Conservation (phyloP, 2,113 vertebrate species). For the Rhabdornis inornatus region DNA sequence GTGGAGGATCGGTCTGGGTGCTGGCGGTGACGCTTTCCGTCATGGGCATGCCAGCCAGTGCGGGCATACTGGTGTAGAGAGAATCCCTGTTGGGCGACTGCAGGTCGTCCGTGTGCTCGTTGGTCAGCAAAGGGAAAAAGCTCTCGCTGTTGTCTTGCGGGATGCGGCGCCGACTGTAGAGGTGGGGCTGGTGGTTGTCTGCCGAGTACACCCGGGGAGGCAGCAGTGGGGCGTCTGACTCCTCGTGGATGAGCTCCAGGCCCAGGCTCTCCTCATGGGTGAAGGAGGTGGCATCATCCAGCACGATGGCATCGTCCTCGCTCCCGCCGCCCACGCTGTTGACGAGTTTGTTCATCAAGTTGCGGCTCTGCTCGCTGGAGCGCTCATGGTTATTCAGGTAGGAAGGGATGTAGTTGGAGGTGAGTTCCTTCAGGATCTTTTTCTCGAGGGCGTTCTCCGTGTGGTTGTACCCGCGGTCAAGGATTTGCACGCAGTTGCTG, state of each 20-base stretch:
- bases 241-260: conserved; percentile 92
- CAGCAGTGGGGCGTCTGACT: conserved; percentile 87
- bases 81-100: conserved; percentile 91
- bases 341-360: conserved; percentile 95
- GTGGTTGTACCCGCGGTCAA: conserved; percentile 93
- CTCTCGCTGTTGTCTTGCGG: conserved; percentile 96
- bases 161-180: conserved; percentile 83
- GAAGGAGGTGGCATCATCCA: conserved; percentile 87
- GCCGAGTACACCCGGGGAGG: conserved; percentile 83
- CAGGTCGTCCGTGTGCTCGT: conserved; percentile 89
- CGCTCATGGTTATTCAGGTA: conserved; percentile 96
- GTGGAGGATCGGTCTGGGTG: conserved; percentile 82
- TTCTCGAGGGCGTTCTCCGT: conserved; percentile 96
- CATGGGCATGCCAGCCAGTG: conserved; percentile 80
- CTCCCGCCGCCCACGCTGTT: conserved; percentile 87
- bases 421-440: conserved; percentile 98
- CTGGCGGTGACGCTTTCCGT: conserved; percentile 75
- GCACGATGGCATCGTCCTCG: conserved; percentile 85
- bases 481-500: conserved; percentile 98
- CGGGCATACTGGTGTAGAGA: conserved; percentile 94
- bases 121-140: conserved; percentile 92
- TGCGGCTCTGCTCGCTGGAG: conserved; percentile 88
- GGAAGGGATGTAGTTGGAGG: conserved; percentile 96
- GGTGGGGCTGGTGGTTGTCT: conserved; percentile 84
- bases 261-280: conserved; percentile 89